Evolutionary conservation across 2,113 vertebrate species (phyloP).

Genomic region (Rhea americana): DNA sequence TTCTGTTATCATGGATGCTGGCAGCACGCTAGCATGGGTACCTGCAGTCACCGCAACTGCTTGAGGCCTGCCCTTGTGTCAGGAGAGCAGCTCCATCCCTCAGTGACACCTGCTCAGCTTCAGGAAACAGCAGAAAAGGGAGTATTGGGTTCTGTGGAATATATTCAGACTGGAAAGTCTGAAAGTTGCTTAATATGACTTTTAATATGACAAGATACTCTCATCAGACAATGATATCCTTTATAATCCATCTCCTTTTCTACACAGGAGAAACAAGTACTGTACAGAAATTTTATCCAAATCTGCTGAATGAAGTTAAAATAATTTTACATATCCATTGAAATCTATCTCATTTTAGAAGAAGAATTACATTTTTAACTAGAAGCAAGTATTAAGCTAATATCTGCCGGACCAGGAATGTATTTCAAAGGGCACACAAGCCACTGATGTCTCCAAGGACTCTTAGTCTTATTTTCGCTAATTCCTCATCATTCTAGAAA

Average conservation of each 20-base stretch:
- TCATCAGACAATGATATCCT: not conserved
- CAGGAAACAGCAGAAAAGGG: fast-evolving
- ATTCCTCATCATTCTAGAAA: constrained; percentile 67
- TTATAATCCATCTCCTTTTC: not conserved
- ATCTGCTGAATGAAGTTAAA: constrained; percentile 5
- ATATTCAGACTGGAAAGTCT: not conserved
- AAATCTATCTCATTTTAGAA: constrained; percentile 32
- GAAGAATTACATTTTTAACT: constrained; percentile 64
- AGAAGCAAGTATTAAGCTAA: constrained; percentile 60
- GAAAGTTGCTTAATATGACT: fast-evolving
- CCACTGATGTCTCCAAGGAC: constrained; percentile 34
- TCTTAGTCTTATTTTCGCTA: constrained; percentile 72
- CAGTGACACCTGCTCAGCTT: fast-evolving
- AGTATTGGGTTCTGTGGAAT: fast-evolving
- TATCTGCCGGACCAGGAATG: constrained; percentile 50
- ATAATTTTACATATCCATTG: constrained; percentile 2
- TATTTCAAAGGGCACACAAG: constrained; percentile 62
- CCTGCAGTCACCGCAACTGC: fast-evolving
- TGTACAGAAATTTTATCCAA: not conserved
- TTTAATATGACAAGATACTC: not conserved
- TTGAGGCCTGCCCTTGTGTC: not conserved
- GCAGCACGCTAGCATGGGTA: fast-evolving
- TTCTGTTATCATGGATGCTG: fast-evolving
- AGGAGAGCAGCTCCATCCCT: not conserved
- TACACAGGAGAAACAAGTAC: not conserved